These are phyloP conservation scores for Enhydra lutris DNA, from an alignment of 2,113 vertebrate genomes.

Conservation along the genomic window DNA sequence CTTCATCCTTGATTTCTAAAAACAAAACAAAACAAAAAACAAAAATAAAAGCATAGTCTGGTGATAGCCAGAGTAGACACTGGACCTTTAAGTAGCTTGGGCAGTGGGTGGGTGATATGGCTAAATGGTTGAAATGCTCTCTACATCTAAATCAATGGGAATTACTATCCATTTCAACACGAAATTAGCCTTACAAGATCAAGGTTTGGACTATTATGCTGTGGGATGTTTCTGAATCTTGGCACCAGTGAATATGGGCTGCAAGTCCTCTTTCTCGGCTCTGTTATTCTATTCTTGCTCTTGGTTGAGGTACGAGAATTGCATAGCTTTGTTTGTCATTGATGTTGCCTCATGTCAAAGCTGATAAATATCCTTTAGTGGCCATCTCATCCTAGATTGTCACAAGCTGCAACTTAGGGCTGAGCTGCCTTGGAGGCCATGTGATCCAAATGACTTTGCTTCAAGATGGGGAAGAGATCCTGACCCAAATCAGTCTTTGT, in stretches of 20 bases:
- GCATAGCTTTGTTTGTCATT: not conserved
- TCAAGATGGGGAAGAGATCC: not conserved
- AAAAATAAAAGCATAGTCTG: not conserved
- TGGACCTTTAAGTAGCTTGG: not conserved
- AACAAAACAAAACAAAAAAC: not conserved
- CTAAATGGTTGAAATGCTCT: not conserved
- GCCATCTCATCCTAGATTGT: not conserved
- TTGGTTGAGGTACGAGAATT: not conserved
- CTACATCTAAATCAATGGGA: not conserved
- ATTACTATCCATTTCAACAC: not conserved
- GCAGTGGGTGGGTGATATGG: not conserved
- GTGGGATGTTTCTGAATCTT: not conserved
- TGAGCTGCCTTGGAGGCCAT: not conserved
- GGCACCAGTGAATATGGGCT: not conserved
- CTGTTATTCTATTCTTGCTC: not conserved
- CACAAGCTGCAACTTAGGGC: not conserved
- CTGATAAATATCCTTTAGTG: not conserved
- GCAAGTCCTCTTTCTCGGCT: not conserved
- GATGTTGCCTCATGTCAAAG: not conserved
- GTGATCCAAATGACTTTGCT: not conserved
- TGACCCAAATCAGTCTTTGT: not conserved
- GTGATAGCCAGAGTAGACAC: not conserved
- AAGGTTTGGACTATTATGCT: not conserved
- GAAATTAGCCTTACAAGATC: not conserved
- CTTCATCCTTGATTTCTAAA: not conserved